Evolutionary conservation across 30 jellyfish, hydroid and myxozoan genomes (phyloP).

Genomic region (Turritopsis dohrnii): DNA sequence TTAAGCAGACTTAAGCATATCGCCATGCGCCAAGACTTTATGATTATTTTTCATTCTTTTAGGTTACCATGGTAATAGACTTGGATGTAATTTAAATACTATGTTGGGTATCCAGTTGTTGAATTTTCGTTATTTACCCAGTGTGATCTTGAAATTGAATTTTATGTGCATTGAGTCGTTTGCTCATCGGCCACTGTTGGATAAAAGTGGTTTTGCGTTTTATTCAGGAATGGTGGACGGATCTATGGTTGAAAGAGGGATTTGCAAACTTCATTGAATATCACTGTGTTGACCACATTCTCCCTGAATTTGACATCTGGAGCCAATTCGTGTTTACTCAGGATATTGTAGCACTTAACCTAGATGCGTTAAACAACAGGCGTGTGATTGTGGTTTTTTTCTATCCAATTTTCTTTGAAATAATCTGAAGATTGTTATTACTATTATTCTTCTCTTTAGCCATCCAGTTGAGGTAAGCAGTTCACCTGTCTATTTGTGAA

Average conservation of each 20-base stretch:
- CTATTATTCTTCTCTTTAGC: conserved; percentile 30
- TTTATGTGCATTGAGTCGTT: too few relatives aligned
- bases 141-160: background rate
- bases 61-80: conserved; percentile 85
- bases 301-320: conserved; percentile 95
- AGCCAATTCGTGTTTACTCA: conserved; percentile 86
- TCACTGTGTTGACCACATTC: conserved; percentile 85
- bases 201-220: background rate
- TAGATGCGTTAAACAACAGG: conserved; percentile 92
- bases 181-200: too few relatives aligned
- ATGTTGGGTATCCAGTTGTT: too few relatives aligned
- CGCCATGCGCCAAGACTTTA: too few relatives aligned
- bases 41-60: conserved; percentile 1
- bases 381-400: background rate
- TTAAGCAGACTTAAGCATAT: background rate
- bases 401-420: background rate
- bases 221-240: conserved; percentile 98
- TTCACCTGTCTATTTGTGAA: background rate
- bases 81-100: too few relatives aligned
- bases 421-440: background rate
- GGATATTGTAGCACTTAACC: conserved; percentile 55
- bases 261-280: conserved; percentile 96
- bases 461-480: conserved; percentile 78
- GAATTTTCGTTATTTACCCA: background rate
- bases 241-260: conserved; percentile 97